Evolutionary conservation across 2,113 vertebrate species (phyloP).

Genomic region (Aix galericulata): DNA sequence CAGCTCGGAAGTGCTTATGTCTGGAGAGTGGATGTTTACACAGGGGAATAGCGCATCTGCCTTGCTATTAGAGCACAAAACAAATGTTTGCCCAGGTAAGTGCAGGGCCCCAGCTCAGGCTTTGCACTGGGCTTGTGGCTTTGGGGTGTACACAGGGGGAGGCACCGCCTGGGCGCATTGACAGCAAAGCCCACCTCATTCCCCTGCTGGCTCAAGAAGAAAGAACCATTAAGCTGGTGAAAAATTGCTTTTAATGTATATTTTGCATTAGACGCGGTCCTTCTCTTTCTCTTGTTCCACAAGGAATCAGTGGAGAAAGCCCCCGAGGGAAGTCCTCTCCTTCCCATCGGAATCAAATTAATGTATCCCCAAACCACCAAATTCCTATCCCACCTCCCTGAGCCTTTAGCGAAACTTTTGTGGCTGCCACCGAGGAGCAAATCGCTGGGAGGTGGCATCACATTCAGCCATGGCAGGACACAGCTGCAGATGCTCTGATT

Average conservation of each 20-base stretch:
- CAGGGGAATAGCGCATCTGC: not conserved
- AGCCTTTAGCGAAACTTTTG: not conserved
- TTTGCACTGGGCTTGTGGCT: not conserved
- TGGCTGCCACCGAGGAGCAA: not conserved
- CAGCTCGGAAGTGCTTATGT: constrained; percentile 2
- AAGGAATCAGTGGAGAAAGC: not conserved
- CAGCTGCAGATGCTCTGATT: not conserved
- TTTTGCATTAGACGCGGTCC: not conserved
- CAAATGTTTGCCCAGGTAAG: constrained; percentile 57
- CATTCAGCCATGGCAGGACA: not conserved
- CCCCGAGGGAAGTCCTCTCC: not conserved
- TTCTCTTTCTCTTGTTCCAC: not conserved
- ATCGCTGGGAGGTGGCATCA: not conserved
- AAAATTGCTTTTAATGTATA: not conserved
- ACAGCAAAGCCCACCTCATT: not conserved
- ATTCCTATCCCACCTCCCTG: not conserved
- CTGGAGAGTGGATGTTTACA: constrained; percentile 17
- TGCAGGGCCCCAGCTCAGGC: not conserved
- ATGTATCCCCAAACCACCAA: not conserved
- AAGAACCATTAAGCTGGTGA: not conserved
- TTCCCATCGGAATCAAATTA: not conserved
- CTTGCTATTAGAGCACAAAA: constrained; percentile 13
- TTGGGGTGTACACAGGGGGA: not conserved
- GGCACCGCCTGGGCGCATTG: not conserved
- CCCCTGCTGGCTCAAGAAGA: not conserved